Conservation (phyloP, 2,113 vertebrate genomes). For the Sterrhoptilus dennistouni region DNA sequence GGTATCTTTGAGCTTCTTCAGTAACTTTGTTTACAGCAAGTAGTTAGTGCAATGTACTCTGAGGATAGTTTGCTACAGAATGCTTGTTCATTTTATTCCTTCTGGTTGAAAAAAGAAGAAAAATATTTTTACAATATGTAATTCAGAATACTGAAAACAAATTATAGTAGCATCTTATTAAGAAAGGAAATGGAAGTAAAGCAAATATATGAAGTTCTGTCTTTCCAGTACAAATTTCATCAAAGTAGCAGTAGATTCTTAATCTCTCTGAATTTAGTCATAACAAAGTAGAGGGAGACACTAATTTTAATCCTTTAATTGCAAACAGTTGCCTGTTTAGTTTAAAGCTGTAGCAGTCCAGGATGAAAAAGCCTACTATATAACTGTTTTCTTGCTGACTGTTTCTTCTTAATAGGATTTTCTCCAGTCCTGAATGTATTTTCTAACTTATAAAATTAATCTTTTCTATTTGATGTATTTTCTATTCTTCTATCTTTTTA, state of each 20-base stretch:
- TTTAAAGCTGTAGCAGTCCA: background rate
- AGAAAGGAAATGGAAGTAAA: background rate
- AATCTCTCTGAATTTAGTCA: background rate
- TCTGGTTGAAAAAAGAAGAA: background rate
- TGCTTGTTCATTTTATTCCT: background rate
- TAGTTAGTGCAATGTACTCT: background rate
- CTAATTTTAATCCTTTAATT: background rate
- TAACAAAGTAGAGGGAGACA: background rate
- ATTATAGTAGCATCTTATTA: background rate
- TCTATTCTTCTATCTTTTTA: background rate
- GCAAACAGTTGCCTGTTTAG: background rate
- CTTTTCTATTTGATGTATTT: background rate
- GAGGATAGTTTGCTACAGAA: background rate
- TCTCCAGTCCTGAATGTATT: background rate
- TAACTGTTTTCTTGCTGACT: background rate
- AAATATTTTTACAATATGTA: background rate
- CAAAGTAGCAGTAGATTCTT: background rate
- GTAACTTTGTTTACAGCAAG: background rate
- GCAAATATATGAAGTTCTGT: background rate
- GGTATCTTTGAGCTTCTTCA: slow-evolving; percentile 72
- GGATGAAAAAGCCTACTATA: background rate
- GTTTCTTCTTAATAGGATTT: background rate
- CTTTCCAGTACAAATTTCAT: background rate
- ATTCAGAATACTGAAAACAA: background rate
- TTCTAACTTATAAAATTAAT: background rate